Evolutionary conservation across 2,797 vertebrate species (phyloP), one percentile per base, ranked within the genome.

Genomic region (Lycodopsis pacificus): DNA sequence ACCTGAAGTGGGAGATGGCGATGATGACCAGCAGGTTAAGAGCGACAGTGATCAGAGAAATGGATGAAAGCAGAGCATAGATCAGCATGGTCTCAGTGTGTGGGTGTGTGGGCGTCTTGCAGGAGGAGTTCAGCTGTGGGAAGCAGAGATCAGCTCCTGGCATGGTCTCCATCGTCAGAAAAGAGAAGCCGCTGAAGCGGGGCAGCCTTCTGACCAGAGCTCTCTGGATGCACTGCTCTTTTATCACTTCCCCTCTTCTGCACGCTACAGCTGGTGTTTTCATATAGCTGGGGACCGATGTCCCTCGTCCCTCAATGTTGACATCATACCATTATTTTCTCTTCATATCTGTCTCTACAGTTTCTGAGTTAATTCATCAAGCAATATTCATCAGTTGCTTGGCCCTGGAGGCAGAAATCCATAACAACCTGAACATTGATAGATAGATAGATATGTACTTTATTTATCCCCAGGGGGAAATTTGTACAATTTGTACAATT

Each of bases 11-110:
- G n/a, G 69, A 73, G 76, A 86, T 76, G 13, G 81, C 70, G 27
- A 86, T 75, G 89, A 91, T 85, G 76, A 91, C 77, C 61, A 88
- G 73, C 44, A 89, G 79, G 62, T 91, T 57, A 6, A 95, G 94
- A n/a, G 86, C 70, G 15, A 91, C 11, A 0, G 93, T 95, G 20
- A 83, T 44, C 12, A 83, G 5, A 63, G 81, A 46, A 46, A 86
- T 22, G 46, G 3, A 73, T 7, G 59, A 86, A 15, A 90, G 61
- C 1, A 87, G 4, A 4, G 72, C 9, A 25, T 69, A 77, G 0
- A 76, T 5, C 2, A 86, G 4, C 30, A 79, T 7, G 4, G 22
- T 30, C 1, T 51, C 59, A 10, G 11, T 22, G 8, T 34, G 6
- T 40, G 51, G 13, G 13, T 14, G 49, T 12, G 9, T 20, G 0